phyloP scores from a whole-genome alignment of 1,140 invertebrate species.

The Calycopis cecrops region DNA sequence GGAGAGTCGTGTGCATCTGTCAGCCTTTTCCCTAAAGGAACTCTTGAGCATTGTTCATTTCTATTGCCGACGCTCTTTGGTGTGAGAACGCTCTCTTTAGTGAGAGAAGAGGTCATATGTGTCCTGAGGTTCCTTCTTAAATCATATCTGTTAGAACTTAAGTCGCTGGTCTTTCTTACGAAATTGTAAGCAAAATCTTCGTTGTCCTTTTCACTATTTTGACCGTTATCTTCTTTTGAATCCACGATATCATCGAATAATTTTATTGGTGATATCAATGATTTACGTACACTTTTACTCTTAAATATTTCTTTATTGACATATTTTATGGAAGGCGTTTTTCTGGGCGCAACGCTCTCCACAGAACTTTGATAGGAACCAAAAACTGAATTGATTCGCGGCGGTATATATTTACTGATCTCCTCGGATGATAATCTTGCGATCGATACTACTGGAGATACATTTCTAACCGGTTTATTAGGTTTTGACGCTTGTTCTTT shows the following conservation, averaged over 20 bases:
- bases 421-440: constrained; percentile 32
- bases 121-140: too few relatives aligned
- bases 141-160: too few relatives aligned
- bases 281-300: constrained; percentile 18
- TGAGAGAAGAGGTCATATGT: too few relatives aligned
- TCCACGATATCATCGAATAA: constrained; percentile 25
- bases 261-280: constrained; percentile 42
- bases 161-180: too few relatives aligned
- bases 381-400: constrained; percentile 20
- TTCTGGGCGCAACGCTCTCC: background rate
- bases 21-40: too few relatives aligned
- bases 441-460: constrained; percentile 33
- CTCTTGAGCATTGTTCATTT: too few relatives aligned
- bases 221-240: background rate
- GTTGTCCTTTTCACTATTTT: constrained; percentile 15
- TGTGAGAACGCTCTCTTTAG: too few relatives aligned
- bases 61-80: too few relatives aligned
- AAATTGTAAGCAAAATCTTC: background rate
- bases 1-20: too few relatives aligned
- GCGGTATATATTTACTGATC: constrained; percentile 35
- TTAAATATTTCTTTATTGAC: background rate
- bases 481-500: too few relatives aligned
- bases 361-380: constrained; percentile 19
- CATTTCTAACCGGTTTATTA: too few relatives aligned
- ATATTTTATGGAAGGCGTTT: background rate